These are phyloP conservation scores for Centroberyx gerrardi DNA, from an alignment of 2,797 vertebrate genomes.

Conservation along the genomic window DNA sequence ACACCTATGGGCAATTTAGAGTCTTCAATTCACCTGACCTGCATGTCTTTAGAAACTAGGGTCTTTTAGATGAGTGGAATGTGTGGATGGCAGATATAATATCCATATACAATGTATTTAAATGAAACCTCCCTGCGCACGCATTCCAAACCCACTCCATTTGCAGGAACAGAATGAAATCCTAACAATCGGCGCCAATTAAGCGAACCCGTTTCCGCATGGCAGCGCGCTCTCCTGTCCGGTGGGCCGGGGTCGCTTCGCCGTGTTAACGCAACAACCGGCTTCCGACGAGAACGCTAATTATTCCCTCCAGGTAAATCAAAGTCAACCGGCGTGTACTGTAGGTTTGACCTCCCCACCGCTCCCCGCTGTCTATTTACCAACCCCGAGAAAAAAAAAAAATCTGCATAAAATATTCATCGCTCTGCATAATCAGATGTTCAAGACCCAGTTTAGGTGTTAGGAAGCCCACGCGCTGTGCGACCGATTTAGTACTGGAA, in stretches of 20 bases:
- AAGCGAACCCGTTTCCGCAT: slow-evolving; percentile 41
- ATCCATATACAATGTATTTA: not conserved
- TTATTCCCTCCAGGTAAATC: slow-evolving; percentile 52
- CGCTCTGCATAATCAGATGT: slow-evolving; percentile 60
- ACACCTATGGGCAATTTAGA: too few relatives aligned
- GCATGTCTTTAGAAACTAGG: not conserved
- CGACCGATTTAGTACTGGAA: not conserved
- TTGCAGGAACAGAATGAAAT: slow-evolving; percentile 15
- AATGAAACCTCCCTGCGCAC: not conserved
- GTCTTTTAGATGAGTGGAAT: slow-evolving; percentile 1
- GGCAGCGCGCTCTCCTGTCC: slow-evolving; percentile 39
- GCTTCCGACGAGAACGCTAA: slow-evolving; percentile 50
- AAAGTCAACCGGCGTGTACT: slow-evolving; percentile 1
- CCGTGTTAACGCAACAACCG: slow-evolving; percentile 57
- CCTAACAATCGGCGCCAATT: slow-evolving; percentile 31
- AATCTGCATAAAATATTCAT: slow-evolving; percentile 67
- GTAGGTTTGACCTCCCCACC: slow-evolving; percentile 32
- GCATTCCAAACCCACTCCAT: slow-evolving; percentile 11
- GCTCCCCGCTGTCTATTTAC: slow-evolving; percentile 50
- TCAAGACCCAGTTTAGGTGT: slow-evolving; percentile 62
- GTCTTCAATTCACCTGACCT: too few relatives aligned
- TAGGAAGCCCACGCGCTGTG: slow-evolving; percentile 6
- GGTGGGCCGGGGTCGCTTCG: slow-evolving; percentile 15
- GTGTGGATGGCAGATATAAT: slow-evolving; percentile 10
- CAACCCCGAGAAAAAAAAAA: slow-evolving; percentile 24